Percentiles rank a stretch among this genome's conserved stretches.
Evolutionary conservation across 2,113 vertebrate genomes (phyloP).

Genomic region (Pollimyrus isidori): DNA sequence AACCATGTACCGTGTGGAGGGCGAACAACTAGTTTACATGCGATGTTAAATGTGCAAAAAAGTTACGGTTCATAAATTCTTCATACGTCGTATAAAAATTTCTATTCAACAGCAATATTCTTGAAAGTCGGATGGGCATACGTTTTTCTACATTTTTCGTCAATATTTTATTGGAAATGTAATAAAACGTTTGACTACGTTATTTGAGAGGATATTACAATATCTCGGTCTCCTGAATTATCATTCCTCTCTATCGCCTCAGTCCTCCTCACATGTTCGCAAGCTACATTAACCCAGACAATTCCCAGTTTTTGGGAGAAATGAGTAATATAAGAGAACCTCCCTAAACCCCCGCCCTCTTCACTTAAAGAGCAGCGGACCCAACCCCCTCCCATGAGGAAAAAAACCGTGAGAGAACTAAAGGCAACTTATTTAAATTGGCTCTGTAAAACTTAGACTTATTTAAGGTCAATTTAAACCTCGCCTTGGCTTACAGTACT

Average conservation of each 20-base stretch:
- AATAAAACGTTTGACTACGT: background rate
- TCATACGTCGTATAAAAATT: background rate
- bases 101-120: background rate
- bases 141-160: background rate
- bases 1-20: background rate
- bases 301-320: background rate
- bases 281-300: background rate
- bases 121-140: background rate
- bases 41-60: background rate
- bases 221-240: background rate
- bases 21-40: background rate
- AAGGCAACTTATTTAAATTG: background rate
- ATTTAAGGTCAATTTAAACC: background rate
- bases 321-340: background rate
- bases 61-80: background rate
- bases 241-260: background rate
- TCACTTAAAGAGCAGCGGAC: background rate
- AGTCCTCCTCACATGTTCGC: background rate
- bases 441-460: background rate
- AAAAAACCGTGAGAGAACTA: background rate
- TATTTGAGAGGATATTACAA: background rate
- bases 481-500: background rate
- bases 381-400: constrained; percentile 2
- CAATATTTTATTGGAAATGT: background rate
- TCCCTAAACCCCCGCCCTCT: background rate